Percentiles rank a stretch among this genome's conserved stretches.
Evolutionary conservation across 2,888 invertebrate species (phyloP).

Genomic region (Drosophila sordidapex): DNA sequence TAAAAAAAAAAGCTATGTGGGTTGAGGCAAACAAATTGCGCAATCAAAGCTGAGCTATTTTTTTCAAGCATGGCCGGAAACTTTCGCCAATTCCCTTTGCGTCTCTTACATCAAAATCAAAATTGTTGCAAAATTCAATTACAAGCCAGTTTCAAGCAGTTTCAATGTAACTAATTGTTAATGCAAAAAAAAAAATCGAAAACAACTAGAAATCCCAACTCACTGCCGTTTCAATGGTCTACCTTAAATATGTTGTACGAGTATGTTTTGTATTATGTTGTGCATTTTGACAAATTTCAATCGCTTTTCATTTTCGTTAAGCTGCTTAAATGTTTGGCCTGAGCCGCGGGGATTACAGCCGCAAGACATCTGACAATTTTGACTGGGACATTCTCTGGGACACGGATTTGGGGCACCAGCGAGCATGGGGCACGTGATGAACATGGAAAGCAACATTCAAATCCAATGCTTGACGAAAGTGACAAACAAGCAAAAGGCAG

Average conservation of each 20-base stretch:
- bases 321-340: constrained; percentile 72
- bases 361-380: constrained; percentile 43
- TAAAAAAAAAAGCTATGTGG: constrained; percentile 22
- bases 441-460: constrained; percentile 73
- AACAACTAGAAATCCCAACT: constrained; percentile 4
- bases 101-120: constrained; percentile 53
- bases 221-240: not conserved
- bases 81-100: constrained; percentile 21
- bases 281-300: constrained; percentile 62
- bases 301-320: constrained; percentile 67
- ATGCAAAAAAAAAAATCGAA: not conserved
- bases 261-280: not conserved
- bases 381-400: not conserved
- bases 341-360: constrained; percentile 62
- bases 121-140: constrained; percentile 72
- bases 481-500: constrained; percentile 60
- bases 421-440: constrained; percentile 57
- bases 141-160: constrained; percentile 35
- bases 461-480: constrained; percentile 52
- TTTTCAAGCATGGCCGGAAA: constrained; percentile 21
- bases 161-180: constrained; percentile 51
- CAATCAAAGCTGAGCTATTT: constrained; percentile 75
- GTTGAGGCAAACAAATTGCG: constrained; percentile 65
- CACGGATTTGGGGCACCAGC: not conserved
- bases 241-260: constrained; percentile 21